phyloP scores from a whole-genome alignment of 2,113 vertebrate species.

The Hemiprocne comata region DNA sequence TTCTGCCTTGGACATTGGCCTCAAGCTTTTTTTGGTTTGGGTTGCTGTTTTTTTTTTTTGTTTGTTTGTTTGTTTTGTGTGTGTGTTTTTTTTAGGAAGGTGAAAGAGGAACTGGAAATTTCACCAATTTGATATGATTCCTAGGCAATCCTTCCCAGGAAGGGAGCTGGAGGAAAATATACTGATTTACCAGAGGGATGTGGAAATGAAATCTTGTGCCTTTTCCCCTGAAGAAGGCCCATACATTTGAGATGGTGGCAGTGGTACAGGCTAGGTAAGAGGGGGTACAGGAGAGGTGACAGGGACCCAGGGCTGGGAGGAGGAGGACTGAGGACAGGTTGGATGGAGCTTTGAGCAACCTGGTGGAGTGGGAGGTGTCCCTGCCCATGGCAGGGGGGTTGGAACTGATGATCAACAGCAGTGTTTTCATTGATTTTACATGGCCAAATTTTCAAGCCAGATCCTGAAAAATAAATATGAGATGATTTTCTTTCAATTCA shows the following conservation, averaged over 20 bases:
- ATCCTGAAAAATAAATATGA: background rate
- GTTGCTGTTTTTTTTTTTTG: no score
- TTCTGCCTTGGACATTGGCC: background rate
- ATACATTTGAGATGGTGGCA: background rate
- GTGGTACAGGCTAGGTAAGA: background rate
- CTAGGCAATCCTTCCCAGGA: background rate
- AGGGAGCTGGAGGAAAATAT: background rate
- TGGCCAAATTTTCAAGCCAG: background rate
- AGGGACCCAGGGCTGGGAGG: background rate
- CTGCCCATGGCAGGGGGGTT: no score
- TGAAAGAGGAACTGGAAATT: background rate
- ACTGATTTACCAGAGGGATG: background rate
- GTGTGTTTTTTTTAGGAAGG: background rate
- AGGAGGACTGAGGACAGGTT: background rate
- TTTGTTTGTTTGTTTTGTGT: background rate
- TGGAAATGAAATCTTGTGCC: background rate
- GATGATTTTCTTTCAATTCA: background rate
- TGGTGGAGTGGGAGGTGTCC: no score
- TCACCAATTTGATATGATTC: background rate
- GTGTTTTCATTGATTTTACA: slow-evolving; percentile 18
- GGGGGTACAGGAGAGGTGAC: background rate
- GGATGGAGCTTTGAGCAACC: no score
- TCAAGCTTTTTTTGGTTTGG: background rate
- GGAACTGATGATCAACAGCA: background rate
- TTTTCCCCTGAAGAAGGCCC: background rate